phyloP scores from a whole-genome alignment of 1,140 invertebrate genomes.

The Conus ventricosus region DNA sequence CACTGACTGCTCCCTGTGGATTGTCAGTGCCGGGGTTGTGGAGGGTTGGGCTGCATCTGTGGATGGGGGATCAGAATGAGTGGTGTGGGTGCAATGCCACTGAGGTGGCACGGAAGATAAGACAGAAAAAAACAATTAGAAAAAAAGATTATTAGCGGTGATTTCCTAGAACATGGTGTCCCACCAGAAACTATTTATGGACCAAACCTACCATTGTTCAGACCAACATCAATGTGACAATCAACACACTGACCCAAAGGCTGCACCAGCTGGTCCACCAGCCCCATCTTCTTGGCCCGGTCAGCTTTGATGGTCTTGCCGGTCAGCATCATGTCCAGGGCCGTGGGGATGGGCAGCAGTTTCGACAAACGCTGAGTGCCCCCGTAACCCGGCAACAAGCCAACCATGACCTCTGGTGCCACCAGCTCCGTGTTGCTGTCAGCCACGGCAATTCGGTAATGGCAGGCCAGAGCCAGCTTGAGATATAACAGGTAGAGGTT shows the following conservation, averaged over 20 bases:
- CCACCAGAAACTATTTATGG: no score
- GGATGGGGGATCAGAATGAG: no score
- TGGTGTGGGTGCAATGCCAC: no score
- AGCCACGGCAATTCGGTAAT: constrained; percentile 96
- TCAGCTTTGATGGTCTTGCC: constrained; percentile 92
- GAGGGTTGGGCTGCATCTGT: no score
- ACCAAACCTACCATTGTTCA: no score
- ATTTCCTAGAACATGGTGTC: no score
- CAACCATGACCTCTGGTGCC: constrained; percentile 96
- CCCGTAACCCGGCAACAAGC: constrained; percentile 94
- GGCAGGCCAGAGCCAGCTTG: constrained; percentile 91
- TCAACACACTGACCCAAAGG: constrained; percentile 80
- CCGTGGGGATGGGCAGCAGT: constrained; percentile 87
- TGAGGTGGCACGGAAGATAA: no score
- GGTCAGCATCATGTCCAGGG: constrained; percentile 94
- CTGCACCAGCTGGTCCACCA: constrained; percentile 93
- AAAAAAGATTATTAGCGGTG: no score
- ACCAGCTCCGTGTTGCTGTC: constrained; percentile 92
- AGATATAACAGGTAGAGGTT: constrained; percentile 24
- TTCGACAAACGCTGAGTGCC: constrained; percentile 94
- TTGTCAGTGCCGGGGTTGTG: no score
- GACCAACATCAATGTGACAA: no score
- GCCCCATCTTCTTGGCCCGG: constrained; percentile 95
- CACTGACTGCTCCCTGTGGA: no score
- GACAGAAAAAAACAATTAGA: no score